Percentiles rank a stretch among this genome's conserved stretches.
phyloP scores from a whole-genome alignment of 2,113 vertebrate genomes.

The Phocoena phocoena region DNA sequence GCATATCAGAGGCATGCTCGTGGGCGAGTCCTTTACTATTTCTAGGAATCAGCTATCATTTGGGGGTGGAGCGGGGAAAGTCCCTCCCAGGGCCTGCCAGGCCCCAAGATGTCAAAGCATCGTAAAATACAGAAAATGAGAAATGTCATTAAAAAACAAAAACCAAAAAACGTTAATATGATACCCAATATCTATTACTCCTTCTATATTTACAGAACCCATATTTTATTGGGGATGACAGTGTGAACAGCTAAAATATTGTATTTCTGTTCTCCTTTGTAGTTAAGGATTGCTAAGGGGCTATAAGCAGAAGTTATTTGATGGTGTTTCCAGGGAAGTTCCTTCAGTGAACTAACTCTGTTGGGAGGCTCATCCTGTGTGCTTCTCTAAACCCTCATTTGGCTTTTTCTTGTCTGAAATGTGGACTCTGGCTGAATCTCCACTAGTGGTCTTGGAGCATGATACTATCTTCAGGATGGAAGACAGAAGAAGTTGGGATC shows the following conservation, averaged over 20 bases:
- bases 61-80: background rate
- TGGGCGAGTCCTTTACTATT: background rate
- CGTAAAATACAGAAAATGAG: background rate
- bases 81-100: background rate
- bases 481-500: background rate
- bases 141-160: background rate
- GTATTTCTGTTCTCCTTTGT: background rate
- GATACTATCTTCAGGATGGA: background rate
- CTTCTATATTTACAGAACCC: background rate
- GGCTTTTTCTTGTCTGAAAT: conserved; percentile 9
- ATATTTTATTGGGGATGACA: background rate
- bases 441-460: background rate
- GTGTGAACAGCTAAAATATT: background rate
- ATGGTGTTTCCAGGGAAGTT: background rate
- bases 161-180: background rate
- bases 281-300: background rate
- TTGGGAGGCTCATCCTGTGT: background rate
- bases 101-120: background rate
- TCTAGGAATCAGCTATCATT: background rate
- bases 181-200: background rate
- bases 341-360: background rate
- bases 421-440: background rate
- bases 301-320: background rate
- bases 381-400: conserved; percentile 1
- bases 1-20: background rate